Percentiles rank a stretch among this genome's conserved stretches.
Evolutionary conservation across 1,140 invertebrate species (phyloP).

Genomic region (Nasonia vitripennis): DNA sequence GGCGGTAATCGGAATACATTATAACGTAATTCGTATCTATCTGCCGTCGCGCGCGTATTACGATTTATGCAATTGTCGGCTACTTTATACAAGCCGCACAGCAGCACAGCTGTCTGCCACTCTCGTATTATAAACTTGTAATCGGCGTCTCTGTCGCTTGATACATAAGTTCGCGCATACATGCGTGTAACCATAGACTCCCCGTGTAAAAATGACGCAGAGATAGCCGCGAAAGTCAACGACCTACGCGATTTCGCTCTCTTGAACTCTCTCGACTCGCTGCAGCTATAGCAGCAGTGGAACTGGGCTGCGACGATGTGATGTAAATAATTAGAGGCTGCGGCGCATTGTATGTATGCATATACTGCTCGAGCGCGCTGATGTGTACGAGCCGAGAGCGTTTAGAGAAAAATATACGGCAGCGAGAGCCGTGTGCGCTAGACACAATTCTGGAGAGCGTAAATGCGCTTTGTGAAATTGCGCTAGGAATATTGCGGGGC

Average conservation of each 20-base stretch:
- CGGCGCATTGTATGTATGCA: neutral
- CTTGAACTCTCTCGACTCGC: neutral
- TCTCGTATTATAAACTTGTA: too few species aligned
- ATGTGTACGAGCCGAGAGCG: too few species aligned
- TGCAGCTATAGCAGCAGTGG: neutral
- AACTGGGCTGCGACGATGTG: conserved; percentile 27
- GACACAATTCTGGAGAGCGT: neutral
- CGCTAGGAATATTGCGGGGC: neutral
- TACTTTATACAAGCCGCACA: neutral
- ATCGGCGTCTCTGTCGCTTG: neutral
- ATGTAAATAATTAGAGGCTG: conserved; percentile 33
- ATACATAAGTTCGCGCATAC: conserved; percentile 10
- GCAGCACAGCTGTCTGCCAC: too few species aligned
- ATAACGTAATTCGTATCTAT: conserved; percentile 2
- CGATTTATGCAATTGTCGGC: conserved; percentile 30
- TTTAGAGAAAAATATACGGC: neutral
- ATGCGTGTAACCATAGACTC: neutral
- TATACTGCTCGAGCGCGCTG: too few species aligned
- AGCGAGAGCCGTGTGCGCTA: neutral
- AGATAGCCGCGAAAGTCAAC: conserved; percentile 20
- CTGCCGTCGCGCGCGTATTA: neutral
- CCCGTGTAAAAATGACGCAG: neutral
- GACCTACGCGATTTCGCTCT: conserved; percentile 30
- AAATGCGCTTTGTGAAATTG: neutral
- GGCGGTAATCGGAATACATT: conserved; percentile 38